These are phyloP conservation scores for Mnemiopsis leidyi DNA, from an alignment of 37 sponge, comb jelly and placozoan species.

Conservation along the genomic window DNA sequence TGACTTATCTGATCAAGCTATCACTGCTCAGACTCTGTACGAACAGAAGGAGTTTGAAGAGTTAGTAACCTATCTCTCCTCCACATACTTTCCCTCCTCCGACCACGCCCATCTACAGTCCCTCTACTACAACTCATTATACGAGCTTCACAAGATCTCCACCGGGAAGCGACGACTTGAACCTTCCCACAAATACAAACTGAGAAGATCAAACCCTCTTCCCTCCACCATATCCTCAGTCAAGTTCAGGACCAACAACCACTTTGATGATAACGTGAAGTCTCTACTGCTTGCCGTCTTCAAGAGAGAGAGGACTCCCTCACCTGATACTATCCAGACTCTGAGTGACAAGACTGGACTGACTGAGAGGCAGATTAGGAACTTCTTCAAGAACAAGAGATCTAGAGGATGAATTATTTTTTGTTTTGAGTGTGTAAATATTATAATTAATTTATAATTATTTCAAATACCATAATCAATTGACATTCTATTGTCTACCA, in stretches of 20 bases:
- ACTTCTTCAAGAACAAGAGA: conserved; percentile 63
- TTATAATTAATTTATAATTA: no score
- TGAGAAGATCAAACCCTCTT: conserved; percentile 16
- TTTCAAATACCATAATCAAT: no score
- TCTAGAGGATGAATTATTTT: background rate
- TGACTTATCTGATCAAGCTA: background rate
- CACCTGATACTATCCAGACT: background rate
- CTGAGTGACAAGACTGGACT: conserved; percentile 41
- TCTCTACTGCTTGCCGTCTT: conserved; percentile 7
- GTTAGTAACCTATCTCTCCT: background rate
- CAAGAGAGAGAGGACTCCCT: background rate
- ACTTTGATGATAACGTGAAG: conserved; percentile 38
- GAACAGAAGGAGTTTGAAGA: background rate
- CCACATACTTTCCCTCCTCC: conserved; percentile 7
- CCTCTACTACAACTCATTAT: conserved; percentile 1
- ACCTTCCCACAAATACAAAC: background rate
- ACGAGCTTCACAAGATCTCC: background rate
- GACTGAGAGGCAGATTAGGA: conserved; percentile 24
- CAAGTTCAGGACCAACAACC: conserved; percentile 37
- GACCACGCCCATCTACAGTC: conserved; percentile 40
- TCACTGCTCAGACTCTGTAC: conserved; percentile 21
- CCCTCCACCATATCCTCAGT: background rate
- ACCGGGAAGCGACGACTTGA: background rate
- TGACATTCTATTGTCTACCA: no score
- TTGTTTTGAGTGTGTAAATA: background rate